A percentile compares a stretch with the other conserved stretches of the same genome.
phyloP scores from a whole-genome alignment of 37 sponge, comb jelly and placozoan species.

The Cladorhizidae sp. region DNA sequence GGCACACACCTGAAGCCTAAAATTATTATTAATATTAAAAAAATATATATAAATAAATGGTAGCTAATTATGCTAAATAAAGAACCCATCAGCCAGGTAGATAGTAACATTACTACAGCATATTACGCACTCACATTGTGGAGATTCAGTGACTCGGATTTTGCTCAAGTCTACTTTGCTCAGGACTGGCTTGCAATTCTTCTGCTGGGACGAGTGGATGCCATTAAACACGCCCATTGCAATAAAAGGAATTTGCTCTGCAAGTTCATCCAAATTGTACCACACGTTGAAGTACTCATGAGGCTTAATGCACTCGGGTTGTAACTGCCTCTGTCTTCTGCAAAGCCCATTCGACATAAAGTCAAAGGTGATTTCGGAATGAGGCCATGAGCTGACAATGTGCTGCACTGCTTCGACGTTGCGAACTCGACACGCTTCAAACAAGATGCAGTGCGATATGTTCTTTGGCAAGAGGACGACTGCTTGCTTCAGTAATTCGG shows the following conservation, averaged over 20 bases:
- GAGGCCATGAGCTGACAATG: slow-evolving; percentile 10
- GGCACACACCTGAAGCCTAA: no score
- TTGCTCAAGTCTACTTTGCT: background rate
- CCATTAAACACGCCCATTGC: slow-evolving; percentile 7
- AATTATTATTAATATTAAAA: no score
- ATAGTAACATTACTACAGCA: no score
- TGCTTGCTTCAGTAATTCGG: background rate
- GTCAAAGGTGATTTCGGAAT: slow-evolving; percentile 6
- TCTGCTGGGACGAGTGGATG: background rate
- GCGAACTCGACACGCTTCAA: background rate
- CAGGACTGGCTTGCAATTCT: background rate
- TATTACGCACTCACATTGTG: background rate
- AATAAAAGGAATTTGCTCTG: background rate
- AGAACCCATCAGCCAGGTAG: no score
- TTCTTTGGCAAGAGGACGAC: background rate
- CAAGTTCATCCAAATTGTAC: background rate
- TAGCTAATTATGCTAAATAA: no score
- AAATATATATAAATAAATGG: no score
- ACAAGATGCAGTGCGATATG: slow-evolving; percentile 1
- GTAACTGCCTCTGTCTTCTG: background rate
- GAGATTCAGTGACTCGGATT: background rate
- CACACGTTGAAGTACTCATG: background rate
- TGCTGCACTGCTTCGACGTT: background rate
- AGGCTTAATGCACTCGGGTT: background rate
- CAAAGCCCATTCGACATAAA: background rate